phyloP scores from a whole-genome alignment of 2,113 vertebrate species.

The Lepus europaeus region DNA sequence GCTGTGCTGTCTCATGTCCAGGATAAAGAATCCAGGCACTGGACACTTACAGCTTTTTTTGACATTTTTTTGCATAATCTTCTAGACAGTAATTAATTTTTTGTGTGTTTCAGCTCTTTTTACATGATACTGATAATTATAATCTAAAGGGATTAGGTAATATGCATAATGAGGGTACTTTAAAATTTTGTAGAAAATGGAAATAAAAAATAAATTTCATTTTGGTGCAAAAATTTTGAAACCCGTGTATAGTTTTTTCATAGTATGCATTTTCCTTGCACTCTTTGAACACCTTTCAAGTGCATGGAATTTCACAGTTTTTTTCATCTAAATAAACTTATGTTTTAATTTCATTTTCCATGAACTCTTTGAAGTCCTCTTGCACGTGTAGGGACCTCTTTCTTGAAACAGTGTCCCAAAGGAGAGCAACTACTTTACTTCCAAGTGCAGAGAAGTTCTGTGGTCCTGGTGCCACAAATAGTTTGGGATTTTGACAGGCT shows the following conservation, averaged over 20 bases:
- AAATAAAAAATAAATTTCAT: too few relatives aligned
- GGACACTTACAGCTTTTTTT: not conserved
- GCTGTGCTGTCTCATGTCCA: constrained; percentile 44
- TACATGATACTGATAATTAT: not conserved
- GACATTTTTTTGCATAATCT: constrained; percentile 7
- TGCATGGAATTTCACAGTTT: too few relatives aligned
- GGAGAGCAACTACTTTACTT: constrained; percentile 19
- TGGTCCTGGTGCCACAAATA: not conserved
- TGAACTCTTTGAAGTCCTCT: too few relatives aligned
- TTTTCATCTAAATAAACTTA: too few relatives aligned
- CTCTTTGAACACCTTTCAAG: too few relatives aligned
- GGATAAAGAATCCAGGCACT: constrained; percentile 42
- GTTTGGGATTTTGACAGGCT: not conserved
- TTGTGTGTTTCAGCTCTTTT: not conserved
- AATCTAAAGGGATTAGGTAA: not conserved
- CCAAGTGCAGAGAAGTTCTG: not conserved
- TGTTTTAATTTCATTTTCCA: too few relatives aligned
- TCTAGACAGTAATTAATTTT: not conserved
- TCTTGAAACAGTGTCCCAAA: not conserved
- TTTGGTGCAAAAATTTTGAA: too few relatives aligned
- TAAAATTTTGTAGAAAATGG: too few relatives aligned
- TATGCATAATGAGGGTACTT: not conserved
- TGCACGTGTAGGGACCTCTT: not conserved
- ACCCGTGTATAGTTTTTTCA: too few relatives aligned
- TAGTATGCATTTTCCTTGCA: too few relatives aligned